Conservation (phyloP, 2,113 vertebrate species). For the Dasyurus viverrinus region DNA sequence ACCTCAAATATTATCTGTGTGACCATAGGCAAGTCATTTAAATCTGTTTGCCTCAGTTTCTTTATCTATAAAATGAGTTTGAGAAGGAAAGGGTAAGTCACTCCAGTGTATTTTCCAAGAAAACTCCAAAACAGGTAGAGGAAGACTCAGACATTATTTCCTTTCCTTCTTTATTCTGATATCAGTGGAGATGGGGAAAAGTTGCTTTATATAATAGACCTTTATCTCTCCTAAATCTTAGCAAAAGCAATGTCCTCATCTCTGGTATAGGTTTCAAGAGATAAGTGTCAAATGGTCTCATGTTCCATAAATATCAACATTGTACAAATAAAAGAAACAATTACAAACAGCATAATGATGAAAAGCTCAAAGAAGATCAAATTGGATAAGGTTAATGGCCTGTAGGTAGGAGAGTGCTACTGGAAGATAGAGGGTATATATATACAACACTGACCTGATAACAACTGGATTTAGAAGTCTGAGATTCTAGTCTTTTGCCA, state of each 20-base stretch:
- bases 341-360: background rate
- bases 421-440: background rate
- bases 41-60: too few species aligned
- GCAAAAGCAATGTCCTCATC: background rate
- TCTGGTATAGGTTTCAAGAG: background rate
- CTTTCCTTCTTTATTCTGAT: background rate
- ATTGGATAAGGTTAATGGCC: rapidly evolving
- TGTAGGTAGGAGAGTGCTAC: background rate
- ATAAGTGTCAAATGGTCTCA: background rate
- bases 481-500: background rate
- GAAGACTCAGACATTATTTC: background rate
- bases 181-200: background rate
- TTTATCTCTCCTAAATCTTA: background rate
- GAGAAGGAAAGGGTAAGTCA: too few species aligned
- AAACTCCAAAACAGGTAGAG: too few species aligned
- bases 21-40: too few species aligned
- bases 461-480: background rate
- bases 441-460: background rate
- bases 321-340: conserved; percentile 14
- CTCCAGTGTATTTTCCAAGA: too few species aligned
- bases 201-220: background rate
- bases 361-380: background rate
- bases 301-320: conserved; percentile 2
- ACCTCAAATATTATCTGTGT: too few species aligned
- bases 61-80: too few species aligned